Base-by-base conservation (phyloP, 2,797 vertebrate species). In the Austrolebias charrua region DNA sequence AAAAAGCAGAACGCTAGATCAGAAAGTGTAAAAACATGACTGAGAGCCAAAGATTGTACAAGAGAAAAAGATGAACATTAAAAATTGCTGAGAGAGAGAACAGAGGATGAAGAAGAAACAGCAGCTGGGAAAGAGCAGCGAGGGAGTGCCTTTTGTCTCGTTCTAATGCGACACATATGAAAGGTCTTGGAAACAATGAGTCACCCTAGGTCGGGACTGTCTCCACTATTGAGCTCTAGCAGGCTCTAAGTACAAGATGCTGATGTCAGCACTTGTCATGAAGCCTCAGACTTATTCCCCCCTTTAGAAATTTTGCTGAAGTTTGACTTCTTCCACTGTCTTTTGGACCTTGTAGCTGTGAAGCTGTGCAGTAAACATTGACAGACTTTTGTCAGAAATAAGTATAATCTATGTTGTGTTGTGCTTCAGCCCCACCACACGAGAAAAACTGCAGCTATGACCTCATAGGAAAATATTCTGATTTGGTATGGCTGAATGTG, bases 161-260 rank as follows among this genome's bases (percentile, higher is more conserved):
- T 83, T 33, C 73, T 88, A 88, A 90, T 86, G 83, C 63, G 56
- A 84, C 82, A 73, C 87, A 89, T 83, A 73, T 86, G 84, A 78
- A 79, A 76, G 71, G 62, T 69, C 69, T 78, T 56, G 87, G 88
- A 88, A 89, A 90, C 85, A 86, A 73, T 90, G 86, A 89, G 75
- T 89, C 88, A 87, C 75, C 60, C 59, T 58, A 50, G 64, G 76
- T 68, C 43, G 42, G 73, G 75, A 76, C 75, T 40, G 75, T 79
- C 74, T 70, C 82, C 85, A 59, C 86, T 73, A 67, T 81, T 66
- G 7, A 78, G 76, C 69, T 62, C 53, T 5, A 64, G 47, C 69
- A 75, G 78, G 46, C 82, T 75, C 51, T 42, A 45, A 58, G 74
- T 29, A 43, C 63, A 48, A 51, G 71, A 78, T 67, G 72, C 76